Base-by-base conservation (phyloP, 2,113 vertebrate genomes). In the Zosterops lateralis region DNA sequence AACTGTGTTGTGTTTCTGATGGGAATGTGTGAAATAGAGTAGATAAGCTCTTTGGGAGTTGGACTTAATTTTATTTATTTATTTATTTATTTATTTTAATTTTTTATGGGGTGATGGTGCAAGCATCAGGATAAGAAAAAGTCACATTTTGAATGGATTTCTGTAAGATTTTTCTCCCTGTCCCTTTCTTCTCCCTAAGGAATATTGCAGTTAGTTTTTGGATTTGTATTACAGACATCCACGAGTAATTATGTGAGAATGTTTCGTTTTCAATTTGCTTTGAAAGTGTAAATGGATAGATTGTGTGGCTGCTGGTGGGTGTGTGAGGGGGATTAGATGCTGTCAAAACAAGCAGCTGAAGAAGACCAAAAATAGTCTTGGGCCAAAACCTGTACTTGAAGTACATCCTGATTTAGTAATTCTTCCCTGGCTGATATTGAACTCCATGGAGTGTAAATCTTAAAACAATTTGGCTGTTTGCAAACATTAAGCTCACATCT, bases 331-430 rank as follows among this genome's bases (percentile, higher is more conserved):
- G 92, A 85, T 95, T 92, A 89, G 60, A 92, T 90, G 44, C 92
- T 96, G 93, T 97, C 96, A 96, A 96, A 96, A 96, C 92, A 95
- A 96, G 76, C 93, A 94, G 68, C 89, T 87, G 75, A 90, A 88
- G 53, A 92, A 67, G 79, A 74, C 91, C 82, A 91, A 95, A 95
- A 95, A 94, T 95, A 94, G 61, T 80, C 44, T 90, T 77, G 85
- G 91, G 90, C 87, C 94, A 95, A 95, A 97, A 95, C 93, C 89
- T 90, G 42, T 93, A 77, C 54, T 87, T 91, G 80, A 95, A 92
- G 79, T 75, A 73, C 36, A 79, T 85, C 70, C 44, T 87, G 89
- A 92, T 95, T 93, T 91, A 88, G 79, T 92, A 93, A 50, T 94
- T 94, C 71, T 93, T 90, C 72, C 67, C 76, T 88, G 74, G 57